Evolutionary conservation across 2,888 invertebrate species (phyloP).

Genomic region (Stenodema calcarata): DNA sequence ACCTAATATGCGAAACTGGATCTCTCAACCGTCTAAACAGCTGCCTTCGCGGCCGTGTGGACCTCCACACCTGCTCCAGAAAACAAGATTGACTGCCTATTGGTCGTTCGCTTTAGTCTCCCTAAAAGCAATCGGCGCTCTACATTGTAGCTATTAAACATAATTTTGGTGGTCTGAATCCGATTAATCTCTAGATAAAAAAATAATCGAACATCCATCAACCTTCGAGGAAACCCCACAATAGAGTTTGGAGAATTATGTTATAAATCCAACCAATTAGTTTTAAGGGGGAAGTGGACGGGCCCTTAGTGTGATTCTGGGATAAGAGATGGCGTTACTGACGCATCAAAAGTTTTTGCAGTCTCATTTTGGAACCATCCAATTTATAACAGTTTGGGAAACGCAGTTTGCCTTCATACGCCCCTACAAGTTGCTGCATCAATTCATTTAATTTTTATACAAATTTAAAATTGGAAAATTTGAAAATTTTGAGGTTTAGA

Average conservation of each 20-base stretch:
- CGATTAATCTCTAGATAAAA: neutral
- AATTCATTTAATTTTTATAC: too few species aligned
- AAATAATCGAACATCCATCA: neutral
- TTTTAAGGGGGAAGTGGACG: neutral
- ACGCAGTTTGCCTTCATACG: too few species aligned
- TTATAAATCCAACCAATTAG: neutral
- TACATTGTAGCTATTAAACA: neutral
- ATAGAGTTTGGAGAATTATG: neutral
- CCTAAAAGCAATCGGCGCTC: neutral
- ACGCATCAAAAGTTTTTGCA: too few species aligned
- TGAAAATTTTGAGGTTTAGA: too few species aligned
- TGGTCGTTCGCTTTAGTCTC: neutral
- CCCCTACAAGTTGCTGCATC: too few species aligned
- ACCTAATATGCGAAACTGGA: constrained; percentile 6
- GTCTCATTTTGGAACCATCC: too few species aligned
- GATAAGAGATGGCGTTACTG: too few species aligned
- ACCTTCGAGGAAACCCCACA: neutral
- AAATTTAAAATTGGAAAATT: too few species aligned
- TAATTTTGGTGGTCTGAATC: neutral
- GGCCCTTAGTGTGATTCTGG: too few species aligned
- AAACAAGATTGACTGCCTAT: neutral
- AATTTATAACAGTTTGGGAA: too few species aligned
- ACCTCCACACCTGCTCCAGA: neutral
- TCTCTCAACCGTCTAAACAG: neutral
- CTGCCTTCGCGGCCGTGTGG: neutral